Evolutionary conservation across 2,797 vertebrate species (phyloP).

Genomic region (Ptychadena robeensis): DNA sequence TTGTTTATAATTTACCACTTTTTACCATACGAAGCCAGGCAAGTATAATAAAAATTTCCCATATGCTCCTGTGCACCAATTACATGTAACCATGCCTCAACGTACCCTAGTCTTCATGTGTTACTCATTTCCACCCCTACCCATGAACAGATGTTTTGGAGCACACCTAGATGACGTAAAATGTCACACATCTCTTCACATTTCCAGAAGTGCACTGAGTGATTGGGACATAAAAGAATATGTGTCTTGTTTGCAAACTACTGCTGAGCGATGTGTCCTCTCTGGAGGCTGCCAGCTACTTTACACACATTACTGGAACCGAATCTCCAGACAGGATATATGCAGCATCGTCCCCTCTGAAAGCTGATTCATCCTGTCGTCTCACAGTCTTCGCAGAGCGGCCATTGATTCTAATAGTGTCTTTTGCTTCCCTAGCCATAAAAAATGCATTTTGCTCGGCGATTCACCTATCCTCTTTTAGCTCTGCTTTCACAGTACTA

Average conservation of each 20-base stretch:
- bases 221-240: slow-evolving; percentile 28
- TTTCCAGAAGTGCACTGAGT: background rate
- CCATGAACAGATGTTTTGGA: background rate
- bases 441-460: slow-evolving; percentile 18
- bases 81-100: background rate
- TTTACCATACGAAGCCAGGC: background rate
- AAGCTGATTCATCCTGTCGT: slow-evolving; percentile 69
- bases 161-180: background rate
- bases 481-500: background rate
- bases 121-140: background rate
- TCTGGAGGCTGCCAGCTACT: slow-evolving; percentile 67
- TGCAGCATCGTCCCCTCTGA: slow-evolving; percentile 69
- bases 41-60: background rate
- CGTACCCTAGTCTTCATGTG: background rate
- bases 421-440: slow-evolving; percentile 15
- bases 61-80: background rate
- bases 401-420: background rate
- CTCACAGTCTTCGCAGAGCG: slow-evolving; percentile 26
- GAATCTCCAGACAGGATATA: slow-evolving; percentile 71
- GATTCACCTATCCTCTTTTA: background rate
- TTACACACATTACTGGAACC: slow-evolving; percentile 72
- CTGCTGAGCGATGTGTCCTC: slow-evolving; percentile 48
- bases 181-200: background rate
- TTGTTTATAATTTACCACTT: too few relatives aligned
- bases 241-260: slow-evolving; percentile 54